Evolutionary conservation across 2,113 vertebrate species (phyloP), one percentile per base, ranked within the genome.

Genomic region (Mesoclemmys tuberculata): DNA sequence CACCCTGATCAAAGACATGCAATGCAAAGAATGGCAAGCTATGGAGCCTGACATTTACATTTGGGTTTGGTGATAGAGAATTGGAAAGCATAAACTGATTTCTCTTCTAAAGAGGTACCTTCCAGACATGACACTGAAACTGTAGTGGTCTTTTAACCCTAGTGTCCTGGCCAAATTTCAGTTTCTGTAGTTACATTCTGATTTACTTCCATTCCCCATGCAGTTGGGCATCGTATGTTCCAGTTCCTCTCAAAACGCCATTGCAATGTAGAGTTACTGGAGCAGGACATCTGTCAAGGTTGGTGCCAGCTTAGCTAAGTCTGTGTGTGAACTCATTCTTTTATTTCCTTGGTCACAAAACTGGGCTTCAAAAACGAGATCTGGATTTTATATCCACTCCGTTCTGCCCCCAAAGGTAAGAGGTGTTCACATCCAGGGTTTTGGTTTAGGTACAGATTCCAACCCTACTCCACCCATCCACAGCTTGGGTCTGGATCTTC

Each of bases 91-190:
- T 52, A 93, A 90, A 75, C 85, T 78, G 80, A 77, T 92, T 93
- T 94, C 75, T 96, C 84, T 95, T 87, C 93, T 94, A 80, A 86
- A 95, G 61, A 95, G 87, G 26, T 48, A 52, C 77, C 79, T 93
- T 92, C 91, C 94, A 84, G 87, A 56, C 38, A 84, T 16, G 0
- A 14, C 12, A n/a, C 51, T 46, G 90, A 71, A 12, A 27, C 74
- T 0, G 0, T 19, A n/a, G 16, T 24, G 80, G 83, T 84, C 79
- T 58, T 86, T 86, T 84, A 90, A n/a, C 3, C 21, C 80, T 12
- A 18, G 11, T 49, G 12, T 35, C 77, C 71, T n/a, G 31, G 9
- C 6, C 27, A 35, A 0, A 14, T 77, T 2, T 27, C 64, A 48
- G 11, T 79, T 77, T 84, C 52, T 52, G n/a, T 0, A 0, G 1